Evolutionary conservation across 2,113 vertebrate genomes (phyloP).

Genomic region (Syrmaticus mikado): DNA sequence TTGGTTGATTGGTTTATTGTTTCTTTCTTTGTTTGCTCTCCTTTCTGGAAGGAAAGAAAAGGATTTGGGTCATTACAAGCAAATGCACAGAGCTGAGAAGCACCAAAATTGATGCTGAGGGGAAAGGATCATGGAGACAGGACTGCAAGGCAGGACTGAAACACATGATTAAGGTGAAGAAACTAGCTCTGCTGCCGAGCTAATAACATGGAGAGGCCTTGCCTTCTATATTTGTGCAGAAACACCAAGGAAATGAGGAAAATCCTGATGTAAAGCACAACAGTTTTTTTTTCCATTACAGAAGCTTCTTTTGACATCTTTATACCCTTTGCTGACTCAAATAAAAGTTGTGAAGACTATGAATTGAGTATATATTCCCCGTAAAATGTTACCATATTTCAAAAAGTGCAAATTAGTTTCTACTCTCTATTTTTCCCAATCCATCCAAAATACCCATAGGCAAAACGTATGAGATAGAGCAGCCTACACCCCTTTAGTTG

Average conservation of each 20-base stretch:
- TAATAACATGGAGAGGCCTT: not conserved
- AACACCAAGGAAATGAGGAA: not conserved
- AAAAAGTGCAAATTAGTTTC: not conserved
- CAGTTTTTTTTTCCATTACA: not conserved
- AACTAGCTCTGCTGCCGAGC: not conserved
- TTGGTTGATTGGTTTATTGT: not conserved
- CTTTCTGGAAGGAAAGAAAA: slow-evolving; percentile 29
- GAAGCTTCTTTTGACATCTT: not conserved
- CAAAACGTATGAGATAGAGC: not conserved
- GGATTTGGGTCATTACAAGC: slow-evolving; percentile 32
- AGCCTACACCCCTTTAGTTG: not conserved
- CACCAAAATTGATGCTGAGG: slow-evolving; percentile 8
- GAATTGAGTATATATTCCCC: not conserved
- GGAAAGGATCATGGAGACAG: not conserved
- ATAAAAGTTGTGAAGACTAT: not conserved
- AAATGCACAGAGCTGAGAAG: not conserved
- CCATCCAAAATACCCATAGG: not conserved
- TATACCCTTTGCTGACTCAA: not conserved
- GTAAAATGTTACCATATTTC: not conserved
- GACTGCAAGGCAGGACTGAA: not conserved
- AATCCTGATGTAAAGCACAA: not conserved
- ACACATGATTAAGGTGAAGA: not conserved
- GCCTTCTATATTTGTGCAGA: not conserved
- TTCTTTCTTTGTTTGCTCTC: not conserved
- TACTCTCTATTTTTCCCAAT: not conserved